A percentile compares a stretch with the other conserved stretches of the same genome.
Evolutionary conservation across 2,113 vertebrate genomes (phyloP).

Genomic region (Aythya baeri): DNA sequence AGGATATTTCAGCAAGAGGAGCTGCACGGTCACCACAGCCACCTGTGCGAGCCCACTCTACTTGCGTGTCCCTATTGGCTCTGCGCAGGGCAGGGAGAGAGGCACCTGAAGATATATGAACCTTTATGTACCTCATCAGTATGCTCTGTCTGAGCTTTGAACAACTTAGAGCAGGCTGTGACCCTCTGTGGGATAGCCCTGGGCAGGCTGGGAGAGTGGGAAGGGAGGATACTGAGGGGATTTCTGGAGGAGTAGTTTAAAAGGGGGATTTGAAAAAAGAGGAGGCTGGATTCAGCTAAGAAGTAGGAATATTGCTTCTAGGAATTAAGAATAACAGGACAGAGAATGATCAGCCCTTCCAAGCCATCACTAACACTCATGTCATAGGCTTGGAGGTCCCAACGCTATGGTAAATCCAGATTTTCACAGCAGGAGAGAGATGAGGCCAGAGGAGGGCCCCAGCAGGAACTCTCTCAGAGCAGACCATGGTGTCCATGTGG

Average conservation of each 20-base stretch:
- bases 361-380: not conserved
- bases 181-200: not conserved
- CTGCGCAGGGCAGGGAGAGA: fast-evolving
- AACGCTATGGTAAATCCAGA: not conserved
- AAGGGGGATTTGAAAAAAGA: not conserved
- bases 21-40: not conserved
- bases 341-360: not conserved
- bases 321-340: fast-evolving
- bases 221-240: not conserved
- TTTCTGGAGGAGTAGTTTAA: not conserved
- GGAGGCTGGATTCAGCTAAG: not conserved
- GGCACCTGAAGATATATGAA: not conserved
- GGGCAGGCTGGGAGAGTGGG: not conserved
- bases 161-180: not conserved
- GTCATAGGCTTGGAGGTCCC: not conserved
- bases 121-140: not conserved
- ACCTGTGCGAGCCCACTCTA: not conserved
- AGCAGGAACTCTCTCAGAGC: not conserved
- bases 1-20: not conserved
- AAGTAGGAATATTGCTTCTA: not conserved
- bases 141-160: not conserved
- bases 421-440: not conserved
- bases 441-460: not conserved
- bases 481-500: not conserved
- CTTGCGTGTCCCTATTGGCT: not conserved